A percentile compares a stretch with the other conserved stretches of the same genome.
Evolutionary conservation across 2,113 vertebrate genomes (phyloP).

Genomic region (Microtus richardsoni): DNA sequence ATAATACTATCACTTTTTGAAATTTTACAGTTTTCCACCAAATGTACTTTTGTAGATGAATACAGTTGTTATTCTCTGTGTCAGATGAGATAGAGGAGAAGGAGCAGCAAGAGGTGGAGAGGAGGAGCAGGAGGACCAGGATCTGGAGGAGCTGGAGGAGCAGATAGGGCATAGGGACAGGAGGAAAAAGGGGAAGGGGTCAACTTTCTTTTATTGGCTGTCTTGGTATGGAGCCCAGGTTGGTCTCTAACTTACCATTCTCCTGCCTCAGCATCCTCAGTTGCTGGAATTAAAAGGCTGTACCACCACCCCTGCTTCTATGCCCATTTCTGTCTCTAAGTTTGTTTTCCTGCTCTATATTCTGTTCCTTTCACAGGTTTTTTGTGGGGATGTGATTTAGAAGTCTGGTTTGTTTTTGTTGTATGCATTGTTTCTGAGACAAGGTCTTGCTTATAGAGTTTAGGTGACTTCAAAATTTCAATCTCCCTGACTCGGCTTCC

Average conservation of each 20-base stretch:
- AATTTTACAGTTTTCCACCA: slow-evolving; percentile 52
- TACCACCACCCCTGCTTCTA: background rate
- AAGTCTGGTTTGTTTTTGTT: background rate
- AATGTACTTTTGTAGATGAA: slow-evolving; percentile 38
- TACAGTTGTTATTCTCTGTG: background rate
- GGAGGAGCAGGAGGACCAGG: background rate
- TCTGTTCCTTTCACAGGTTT: background rate
- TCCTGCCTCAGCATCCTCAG: background rate
- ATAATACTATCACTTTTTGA: slow-evolving; percentile 47
- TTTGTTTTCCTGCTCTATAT: background rate
- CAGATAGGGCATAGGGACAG: background rate
- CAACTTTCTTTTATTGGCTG: background rate
- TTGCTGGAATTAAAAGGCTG: background rate
- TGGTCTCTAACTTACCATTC: background rate
- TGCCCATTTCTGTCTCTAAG: background rate
- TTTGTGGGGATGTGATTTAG: background rate
- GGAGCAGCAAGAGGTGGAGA: background rate
- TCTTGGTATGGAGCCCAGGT: background rate
- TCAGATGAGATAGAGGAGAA: background rate
- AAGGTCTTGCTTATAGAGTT: background rate
- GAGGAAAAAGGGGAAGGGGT: background rate
- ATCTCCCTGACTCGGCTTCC: background rate
- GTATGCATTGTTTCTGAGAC: background rate
- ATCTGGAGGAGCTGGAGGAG: background rate
- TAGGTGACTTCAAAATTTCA: background rate